Conservation (phyloP, 2,888 invertebrate genomes). For the Hemithea aestivaria region DNA sequence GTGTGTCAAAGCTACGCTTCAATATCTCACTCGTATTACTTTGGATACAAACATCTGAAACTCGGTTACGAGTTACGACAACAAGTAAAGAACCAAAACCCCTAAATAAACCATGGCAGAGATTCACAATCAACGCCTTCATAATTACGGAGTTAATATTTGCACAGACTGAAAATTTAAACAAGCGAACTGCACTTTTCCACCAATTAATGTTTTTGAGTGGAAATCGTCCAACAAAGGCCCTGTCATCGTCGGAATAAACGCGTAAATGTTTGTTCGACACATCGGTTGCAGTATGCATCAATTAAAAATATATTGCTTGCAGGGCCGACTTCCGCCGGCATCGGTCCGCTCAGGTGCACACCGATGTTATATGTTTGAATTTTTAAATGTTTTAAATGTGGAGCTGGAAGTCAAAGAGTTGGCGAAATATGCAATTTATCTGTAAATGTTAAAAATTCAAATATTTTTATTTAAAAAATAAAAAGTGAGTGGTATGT, state of each 20-base stretch:
- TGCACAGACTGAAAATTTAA: constrained; percentile 58
- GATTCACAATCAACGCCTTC: constrained; percentile 54
- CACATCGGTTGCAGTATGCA: constrained; percentile 64
- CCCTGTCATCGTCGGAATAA: constrained; percentile 58
- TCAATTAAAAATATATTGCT: constrained; percentile 76
- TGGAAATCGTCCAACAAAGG: constrained; percentile 67
- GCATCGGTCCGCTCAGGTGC: constrained; percentile 32
- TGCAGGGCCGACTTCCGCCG: constrained; percentile 55
- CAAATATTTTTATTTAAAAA: too few species aligned
- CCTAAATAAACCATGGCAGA: constrained; percentile 37
- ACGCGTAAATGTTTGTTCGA: constrained; percentile 70
- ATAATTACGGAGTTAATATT: constrained; percentile 67
- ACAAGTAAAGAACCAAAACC: constrained; percentile 32
- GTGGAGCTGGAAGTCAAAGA: constrained; percentile 1
- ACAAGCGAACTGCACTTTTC: constrained; percentile 68
- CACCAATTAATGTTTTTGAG: constrained; percentile 67
- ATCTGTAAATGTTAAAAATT: too few species aligned
- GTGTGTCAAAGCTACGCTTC: too few species aligned
- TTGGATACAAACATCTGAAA: neutral
- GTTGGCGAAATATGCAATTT: constrained; percentile 5
- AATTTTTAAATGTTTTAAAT: constrained; percentile 12
- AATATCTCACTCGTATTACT: too few species aligned
- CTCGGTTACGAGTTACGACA: constrained; percentile 6
- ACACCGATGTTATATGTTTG: constrained; percentile 19
- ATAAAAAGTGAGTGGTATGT: too few species aligned